Evolutionary conservation across 2,797 vertebrate species (phyloP).

Genomic region (Enteromius mattozi): DNA sequence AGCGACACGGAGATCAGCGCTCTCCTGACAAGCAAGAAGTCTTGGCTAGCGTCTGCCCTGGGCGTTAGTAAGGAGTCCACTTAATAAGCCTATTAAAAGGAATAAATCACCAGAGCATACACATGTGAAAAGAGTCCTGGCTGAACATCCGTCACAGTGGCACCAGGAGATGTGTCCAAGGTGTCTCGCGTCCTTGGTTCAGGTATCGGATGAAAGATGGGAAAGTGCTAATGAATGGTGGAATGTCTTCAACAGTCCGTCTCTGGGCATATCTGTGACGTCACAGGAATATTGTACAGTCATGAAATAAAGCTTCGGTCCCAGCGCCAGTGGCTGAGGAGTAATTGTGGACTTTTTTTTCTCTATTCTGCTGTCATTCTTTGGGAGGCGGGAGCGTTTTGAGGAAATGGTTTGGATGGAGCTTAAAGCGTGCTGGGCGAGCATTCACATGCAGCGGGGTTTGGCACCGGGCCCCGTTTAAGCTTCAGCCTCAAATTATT

Average conservation of each 20-base stretch:
- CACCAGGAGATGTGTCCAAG: conserved; percentile 7
- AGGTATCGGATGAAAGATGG: conserved; percentile 18
- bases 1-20: conserved; percentile 7
- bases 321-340: conserved; percentile 63
- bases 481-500: conserved; percentile 78
- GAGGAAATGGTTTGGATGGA: conserved; percentile 75
- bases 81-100: conserved; percentile 39
- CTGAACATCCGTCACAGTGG: conserved; percentile 13
- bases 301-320: conserved; percentile 7
- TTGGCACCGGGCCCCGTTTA: conserved; percentile 70
- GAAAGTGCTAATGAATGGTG: conserved; percentile 22
- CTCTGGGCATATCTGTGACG: conserved; percentile 29
- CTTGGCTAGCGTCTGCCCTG: conserved; percentile 18
- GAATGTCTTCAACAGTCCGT: conserved; percentile 32
- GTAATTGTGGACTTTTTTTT: conserved; percentile 70
- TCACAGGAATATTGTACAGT: conserved; percentile 22
- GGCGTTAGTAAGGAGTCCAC: conserved; percentile 19
- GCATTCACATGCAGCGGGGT: conserved; percentile 71
- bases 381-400: conserved; percentile 68
- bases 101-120: conserved; percentile 33
- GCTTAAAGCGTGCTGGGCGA: conserved; percentile 66
- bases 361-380: conserved; percentile 35
- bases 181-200: conserved; percentile 9
- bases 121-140: conserved; percentile 17
- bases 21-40: conserved; percentile 28